Evolutionary conservation across 92 coral and sea anemone genomes (phyloP).

Genomic region (Umimayanthus chanpuru): DNA sequence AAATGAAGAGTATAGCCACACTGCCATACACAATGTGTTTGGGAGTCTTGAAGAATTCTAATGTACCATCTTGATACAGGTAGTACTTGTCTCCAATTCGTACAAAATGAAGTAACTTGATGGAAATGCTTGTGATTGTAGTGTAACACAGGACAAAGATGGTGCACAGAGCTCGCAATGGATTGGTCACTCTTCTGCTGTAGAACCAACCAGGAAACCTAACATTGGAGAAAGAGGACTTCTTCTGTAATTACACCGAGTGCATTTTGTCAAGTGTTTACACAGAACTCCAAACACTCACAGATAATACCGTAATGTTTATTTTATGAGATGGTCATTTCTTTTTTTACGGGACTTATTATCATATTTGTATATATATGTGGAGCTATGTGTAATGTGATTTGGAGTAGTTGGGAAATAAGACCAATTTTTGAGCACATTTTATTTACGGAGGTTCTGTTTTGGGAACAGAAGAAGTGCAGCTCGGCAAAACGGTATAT

Average conservation of each 20-base stretch:
- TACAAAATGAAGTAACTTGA: constrained; percentile 30
- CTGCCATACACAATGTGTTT: not conserved
- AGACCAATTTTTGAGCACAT: too few relatives aligned
- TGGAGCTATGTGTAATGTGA: too few relatives aligned
- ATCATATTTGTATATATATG: too few relatives aligned
- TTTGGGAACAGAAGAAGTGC: too few relatives aligned
- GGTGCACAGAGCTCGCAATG: constrained; percentile 91
- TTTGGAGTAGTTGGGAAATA: too few relatives aligned
- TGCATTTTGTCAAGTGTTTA: too few relatives aligned
- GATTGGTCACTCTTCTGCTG: constrained; percentile 68
- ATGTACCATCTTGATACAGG: not conserved
- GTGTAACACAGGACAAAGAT: constrained; percentile 89
- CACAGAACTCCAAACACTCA: too few relatives aligned
- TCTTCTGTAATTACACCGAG: not conserved
- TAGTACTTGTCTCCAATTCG: not conserved
- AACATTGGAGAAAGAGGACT: not conserved
- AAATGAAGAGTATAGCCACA: constrained; percentile 44
- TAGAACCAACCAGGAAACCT: constrained; percentile 79
- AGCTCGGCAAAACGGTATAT: too few relatives aligned
- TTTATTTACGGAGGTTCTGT: too few relatives aligned
- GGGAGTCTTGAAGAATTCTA: not conserved
- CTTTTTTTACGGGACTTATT: too few relatives aligned
- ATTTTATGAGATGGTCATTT: too few relatives aligned
- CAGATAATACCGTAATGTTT: too few relatives aligned
- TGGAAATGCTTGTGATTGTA: constrained; percentile 69